Evolutionary conservation across 2,113 vertebrate species (phyloP).

Genomic region (Gallinago undulata): DNA sequence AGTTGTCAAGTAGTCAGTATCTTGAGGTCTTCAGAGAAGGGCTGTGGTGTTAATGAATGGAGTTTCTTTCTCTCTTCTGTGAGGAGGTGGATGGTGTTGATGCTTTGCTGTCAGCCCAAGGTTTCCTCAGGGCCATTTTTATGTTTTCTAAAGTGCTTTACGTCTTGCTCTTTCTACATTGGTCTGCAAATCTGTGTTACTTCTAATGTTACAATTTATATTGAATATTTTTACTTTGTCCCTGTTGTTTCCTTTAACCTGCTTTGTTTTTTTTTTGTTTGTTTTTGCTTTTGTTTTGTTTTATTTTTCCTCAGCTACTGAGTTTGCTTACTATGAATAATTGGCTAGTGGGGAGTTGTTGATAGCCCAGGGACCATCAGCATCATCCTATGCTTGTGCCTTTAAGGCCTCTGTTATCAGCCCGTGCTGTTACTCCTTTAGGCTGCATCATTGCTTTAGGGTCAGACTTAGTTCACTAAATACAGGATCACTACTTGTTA

Average conservation of each 20-base stretch:
- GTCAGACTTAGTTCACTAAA: background rate
- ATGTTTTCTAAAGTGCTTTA: background rate
- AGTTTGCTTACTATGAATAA: background rate
- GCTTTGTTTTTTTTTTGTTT: no score
- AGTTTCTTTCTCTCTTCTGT: background rate
- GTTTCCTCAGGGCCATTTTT: background rate
- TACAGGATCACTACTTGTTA: background rate
- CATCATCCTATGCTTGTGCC: background rate
- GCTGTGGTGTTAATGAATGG: background rate
- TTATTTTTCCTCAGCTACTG: background rate
- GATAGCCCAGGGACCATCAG: background rate
- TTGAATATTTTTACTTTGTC: background rate
- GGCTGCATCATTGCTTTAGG: background rate
- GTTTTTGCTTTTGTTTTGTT: no score
- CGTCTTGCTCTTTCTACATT: background rate
- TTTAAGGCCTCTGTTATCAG: background rate
- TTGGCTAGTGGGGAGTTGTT: background rate
- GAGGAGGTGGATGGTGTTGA: background rate
- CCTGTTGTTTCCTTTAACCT: background rate
- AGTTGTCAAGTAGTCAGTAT: background rate
- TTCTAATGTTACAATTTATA: background rate
- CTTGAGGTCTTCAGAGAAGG: background rate
- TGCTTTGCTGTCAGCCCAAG: background rate
- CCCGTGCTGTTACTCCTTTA: background rate
- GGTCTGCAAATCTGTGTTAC: background rate